Conservation (phyloP, 2,888 invertebrate genomes). For the Phanerotoma sp. region DNA sequence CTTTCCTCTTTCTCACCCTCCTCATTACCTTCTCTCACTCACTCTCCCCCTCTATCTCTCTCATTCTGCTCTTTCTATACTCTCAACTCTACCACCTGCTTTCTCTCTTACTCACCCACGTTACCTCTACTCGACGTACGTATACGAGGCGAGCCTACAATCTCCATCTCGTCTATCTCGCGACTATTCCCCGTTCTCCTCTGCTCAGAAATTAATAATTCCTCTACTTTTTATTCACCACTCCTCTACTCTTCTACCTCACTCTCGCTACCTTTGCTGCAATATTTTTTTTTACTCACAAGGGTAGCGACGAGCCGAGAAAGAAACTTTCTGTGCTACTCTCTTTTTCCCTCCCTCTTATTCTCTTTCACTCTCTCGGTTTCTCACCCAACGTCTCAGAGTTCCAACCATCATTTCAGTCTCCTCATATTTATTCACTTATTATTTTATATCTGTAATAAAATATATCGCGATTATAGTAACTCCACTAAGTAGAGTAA, state of each 20-base stretch:
- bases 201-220: conserved; percentile 34
- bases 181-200: conserved; percentile 14
- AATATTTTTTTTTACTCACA: conserved; percentile 11
- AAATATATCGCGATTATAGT: too few species aligned
- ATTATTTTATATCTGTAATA: too few species aligned
- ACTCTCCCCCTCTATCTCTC: conserved; percentile 9
- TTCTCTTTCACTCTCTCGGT: not conserved
- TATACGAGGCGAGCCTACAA: conserved; percentile 20
- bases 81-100: too few species aligned
- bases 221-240: conserved; percentile 27
- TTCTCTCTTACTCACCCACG: conserved; percentile 15
- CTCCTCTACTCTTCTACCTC: conserved; percentile 27
- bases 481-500: too few species aligned
- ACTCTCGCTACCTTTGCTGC: conserved; percentile 13
- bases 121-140: conserved; percentile 22
- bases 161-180: conserved; percentile 17
- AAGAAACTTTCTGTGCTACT: conserved; percentile 12
- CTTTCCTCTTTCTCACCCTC: conserved; percentile 19
- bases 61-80: conserved; percentile 10
- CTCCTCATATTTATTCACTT: not conserved
- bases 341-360: too few species aligned
- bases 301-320: conserved; percentile 6
- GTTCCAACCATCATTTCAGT: too few species aligned
- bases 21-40: conserved; percentile 8
- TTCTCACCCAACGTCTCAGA: not conserved